Percentiles rank a stretch among this genome's conserved stretches.
These are phyloP conservation scores for Percina caprodes DNA, from an alignment of 2,113 vertebrate genomes.

Conservation along the genomic window DNA sequence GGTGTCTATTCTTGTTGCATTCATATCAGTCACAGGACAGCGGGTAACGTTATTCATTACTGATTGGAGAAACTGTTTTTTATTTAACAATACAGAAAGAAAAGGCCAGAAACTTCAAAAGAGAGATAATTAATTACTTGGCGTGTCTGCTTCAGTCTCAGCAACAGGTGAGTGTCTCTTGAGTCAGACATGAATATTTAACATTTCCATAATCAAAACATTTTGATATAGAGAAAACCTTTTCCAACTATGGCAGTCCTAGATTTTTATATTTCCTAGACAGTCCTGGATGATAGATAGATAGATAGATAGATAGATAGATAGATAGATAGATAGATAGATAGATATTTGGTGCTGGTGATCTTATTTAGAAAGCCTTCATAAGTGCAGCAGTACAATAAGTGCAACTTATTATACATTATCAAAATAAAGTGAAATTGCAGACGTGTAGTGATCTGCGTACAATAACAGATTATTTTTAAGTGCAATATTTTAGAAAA, in stretches of 20 bases:
- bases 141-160: conserved; percentile 92
- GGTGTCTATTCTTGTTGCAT: background rate
- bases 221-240: background rate
- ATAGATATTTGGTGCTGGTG: background rate
- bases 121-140: conserved; percentile 92
- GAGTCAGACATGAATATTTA: background rate
- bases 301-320: too few relatives aligned
- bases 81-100: conserved; percentile 87
- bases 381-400: too few relatives aligned
- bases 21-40: background rate
- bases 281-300: too few relatives aligned
- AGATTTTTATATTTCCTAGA: too few relatives aligned
- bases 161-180: conserved; percentile 88
- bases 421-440: background rate
- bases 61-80: background rate
- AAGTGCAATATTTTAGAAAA: background rate
- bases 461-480: background rate
- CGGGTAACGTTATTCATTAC: background rate
- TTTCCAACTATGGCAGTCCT: background rate
- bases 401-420: background rate
- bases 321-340: too few relatives aligned
- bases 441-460: too few relatives aligned
- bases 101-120: conserved; percentile 94
- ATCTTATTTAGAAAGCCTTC: background rate
- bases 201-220: background rate